Base-by-base conservation (phyloP, 2,113 vertebrate species). In the Anas platyrhynchos region DNA sequence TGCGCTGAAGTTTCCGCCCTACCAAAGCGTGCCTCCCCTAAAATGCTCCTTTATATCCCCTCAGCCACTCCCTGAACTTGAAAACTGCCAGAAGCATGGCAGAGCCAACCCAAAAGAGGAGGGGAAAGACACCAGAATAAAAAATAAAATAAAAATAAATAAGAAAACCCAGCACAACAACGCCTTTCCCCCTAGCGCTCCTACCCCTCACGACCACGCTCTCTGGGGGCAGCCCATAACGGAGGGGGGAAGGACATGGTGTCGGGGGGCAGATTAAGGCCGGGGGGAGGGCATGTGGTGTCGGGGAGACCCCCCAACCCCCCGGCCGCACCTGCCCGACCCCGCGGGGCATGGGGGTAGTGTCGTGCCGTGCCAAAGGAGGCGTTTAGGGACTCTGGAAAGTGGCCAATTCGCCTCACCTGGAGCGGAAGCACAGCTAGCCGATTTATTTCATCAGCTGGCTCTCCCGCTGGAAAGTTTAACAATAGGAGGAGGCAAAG, bases 391-490 rank as follows among this genome's bases (percentile, higher is more conserved):
- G 69, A 43, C 69, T 38, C 88, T 83, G 96, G 94, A 83, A 92
- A 96, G 54, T 9, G 46, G 32, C 88, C 90, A 84, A 8, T 34
- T 26, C 77, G 69, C 9, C 48, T 79, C 93, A 92, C 88, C 92
- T 91, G 76, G 58, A 58, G 32, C 63, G 17, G 27, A 76, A 66
- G 88, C 78, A 83, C 68, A 89, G 80, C 84, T 50, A 74, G 90
- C 94, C 76, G 36, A 80, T 77, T 89, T 93, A 77, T 91, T 95
- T 91, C 91, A 94, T 83, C 94, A 83, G 71, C 89, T 56, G 82
- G 80, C 94, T 84, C 95, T 91, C 66, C 83, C 55, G n/a, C 72
- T 48, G 62, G 74, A 97, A 98, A 98, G 97, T 98, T 98, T 95
- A 97, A 91, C 76, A 83, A 93, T 80, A 80, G 78, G 76, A 97